These are phyloP conservation scores for Steatornis caripensis DNA, from an alignment of 2,113 vertebrate genomes.

Conservation along the genomic window DNA sequence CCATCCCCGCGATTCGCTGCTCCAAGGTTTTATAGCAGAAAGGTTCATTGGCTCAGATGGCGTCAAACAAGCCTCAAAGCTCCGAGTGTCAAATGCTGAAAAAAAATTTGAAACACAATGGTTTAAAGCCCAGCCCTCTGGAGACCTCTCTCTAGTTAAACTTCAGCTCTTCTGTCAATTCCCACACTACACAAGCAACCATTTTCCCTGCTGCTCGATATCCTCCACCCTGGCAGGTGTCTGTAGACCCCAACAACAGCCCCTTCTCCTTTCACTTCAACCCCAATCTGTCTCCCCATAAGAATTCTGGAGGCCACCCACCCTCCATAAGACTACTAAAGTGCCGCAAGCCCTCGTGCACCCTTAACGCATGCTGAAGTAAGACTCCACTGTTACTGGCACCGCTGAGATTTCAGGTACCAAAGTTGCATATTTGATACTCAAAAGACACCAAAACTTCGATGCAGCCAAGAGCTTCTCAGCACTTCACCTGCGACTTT, in stretches of 20 bases:
- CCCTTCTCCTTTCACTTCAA: not conserved
- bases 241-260: not conserved
- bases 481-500: not conserved
- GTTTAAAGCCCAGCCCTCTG: not conserved
- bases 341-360: no score
- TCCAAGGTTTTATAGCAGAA: not conserved
- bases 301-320: not conserved
- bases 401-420: accelerated
- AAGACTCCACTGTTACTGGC: accelerated
- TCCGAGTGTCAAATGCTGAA: not conserved
- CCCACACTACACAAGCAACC: not conserved
- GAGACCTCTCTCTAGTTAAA: accelerated
- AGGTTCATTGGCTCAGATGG: not conserved
- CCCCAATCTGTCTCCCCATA: accelerated
- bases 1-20: not conserved
- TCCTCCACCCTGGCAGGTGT: accelerated
- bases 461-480: accelerated
- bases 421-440: accelerated
- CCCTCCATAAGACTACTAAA: no score
- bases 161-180: not conserved
- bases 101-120: accelerated
- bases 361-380: no score
- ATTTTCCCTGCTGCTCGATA: not conserved
- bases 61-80: not conserved
- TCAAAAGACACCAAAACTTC: not conserved